These are phyloP conservation scores for Enteromius anoplus DNA, from an alignment of 2,797 vertebrate genomes.

Conservation along the genomic window DNA sequence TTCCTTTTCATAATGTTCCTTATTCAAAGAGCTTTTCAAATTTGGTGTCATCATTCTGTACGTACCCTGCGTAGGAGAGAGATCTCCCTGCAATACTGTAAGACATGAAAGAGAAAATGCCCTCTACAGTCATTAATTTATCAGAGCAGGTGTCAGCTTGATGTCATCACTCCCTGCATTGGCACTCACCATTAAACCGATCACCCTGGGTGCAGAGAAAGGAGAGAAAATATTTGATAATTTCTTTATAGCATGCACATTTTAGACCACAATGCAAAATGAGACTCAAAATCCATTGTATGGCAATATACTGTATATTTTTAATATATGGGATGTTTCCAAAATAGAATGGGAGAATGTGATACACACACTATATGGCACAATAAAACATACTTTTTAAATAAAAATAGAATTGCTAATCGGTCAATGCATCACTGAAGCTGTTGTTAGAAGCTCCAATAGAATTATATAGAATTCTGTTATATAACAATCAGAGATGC, in stretches of 20 bases:
- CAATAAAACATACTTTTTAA: background rate
- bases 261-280: background rate
- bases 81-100: slow-evolving; percentile 37
- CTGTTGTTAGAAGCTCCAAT: background rate
- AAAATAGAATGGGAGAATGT: background rate
- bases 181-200: slow-evolving; percentile 1
- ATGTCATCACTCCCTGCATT: slow-evolving; percentile 23
- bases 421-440: background rate
- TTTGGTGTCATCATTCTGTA: slow-evolving; percentile 45
- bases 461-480: background rate
- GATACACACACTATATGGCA: background rate
- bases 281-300: background rate
- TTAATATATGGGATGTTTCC: background rate
- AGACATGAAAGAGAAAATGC: slow-evolving; percentile 41
- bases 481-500: background rate
- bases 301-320: background rate
- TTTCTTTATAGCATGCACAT: background rate
- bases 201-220: slow-evolving; percentile 5
- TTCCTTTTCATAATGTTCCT: slow-evolving; percentile 52
- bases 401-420: too few relatives aligned
- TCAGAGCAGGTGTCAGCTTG: slow-evolving; percentile 18
- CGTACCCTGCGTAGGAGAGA: slow-evolving; percentile 18
- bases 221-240: background rate
- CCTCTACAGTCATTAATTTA: background rate
- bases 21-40: slow-evolving; percentile 50